Conservation (phyloP, 2,888 invertebrate species). For the Orgyia antiqua region DNA sequence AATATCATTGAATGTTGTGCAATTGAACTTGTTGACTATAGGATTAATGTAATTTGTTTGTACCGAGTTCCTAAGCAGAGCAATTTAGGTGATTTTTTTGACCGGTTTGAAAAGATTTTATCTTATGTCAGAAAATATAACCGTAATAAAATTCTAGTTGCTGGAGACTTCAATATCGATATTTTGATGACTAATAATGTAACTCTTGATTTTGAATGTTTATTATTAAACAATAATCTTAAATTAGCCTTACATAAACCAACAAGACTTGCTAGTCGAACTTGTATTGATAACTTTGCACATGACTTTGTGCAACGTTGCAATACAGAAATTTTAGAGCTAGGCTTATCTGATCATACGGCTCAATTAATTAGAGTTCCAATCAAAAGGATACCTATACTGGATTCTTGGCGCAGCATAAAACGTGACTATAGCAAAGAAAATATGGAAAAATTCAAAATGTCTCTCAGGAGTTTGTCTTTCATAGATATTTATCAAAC, state of each 20-base stretch:
- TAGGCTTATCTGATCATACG: not conserved
- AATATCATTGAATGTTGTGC: slow-evolving; percentile 1
- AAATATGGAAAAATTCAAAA: not conserved
- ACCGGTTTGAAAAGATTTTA: not conserved
- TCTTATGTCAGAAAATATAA: not conserved
- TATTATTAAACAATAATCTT: not conserved
- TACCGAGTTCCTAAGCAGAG: not conserved
- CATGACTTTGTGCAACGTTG: not conserved
- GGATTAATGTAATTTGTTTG: not conserved
- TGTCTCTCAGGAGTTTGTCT: not conserved
- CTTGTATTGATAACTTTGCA: not conserved
- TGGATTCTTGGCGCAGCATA: not conserved
- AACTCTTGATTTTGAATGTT: not conserved
- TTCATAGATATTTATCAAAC: not conserved
- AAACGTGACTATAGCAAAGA: not conserved
- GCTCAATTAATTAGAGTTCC: not conserved
- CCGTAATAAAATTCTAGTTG: no score
- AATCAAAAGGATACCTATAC: not conserved
- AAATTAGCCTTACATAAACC: not conserved
- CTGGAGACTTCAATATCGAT: not conserved
- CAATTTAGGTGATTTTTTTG: not conserved
- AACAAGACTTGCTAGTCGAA: not conserved
- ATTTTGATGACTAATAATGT: not conserved
- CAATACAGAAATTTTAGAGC: not conserved
- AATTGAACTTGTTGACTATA: not conserved